Evolutionary conservation across 2,888 invertebrate genomes (phyloP).

Genomic region (Eupithecia pulchellata): DNA sequence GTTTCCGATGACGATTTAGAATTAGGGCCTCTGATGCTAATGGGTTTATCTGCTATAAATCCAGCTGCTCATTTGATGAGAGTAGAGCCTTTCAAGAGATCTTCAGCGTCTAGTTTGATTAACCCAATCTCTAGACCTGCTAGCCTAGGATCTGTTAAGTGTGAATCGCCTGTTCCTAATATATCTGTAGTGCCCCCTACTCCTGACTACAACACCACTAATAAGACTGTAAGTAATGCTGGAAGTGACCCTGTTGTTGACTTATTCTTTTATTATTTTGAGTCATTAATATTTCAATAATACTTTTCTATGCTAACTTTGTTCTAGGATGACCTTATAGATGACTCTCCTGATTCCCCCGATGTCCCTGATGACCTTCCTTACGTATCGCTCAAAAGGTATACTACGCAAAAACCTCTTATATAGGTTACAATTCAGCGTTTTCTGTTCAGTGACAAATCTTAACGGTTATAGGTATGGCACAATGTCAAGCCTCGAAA

Average conservation of each 20-base stretch:
- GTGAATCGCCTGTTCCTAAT: conserved; percentile 86
- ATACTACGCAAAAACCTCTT: background rate
- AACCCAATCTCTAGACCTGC: conserved; percentile 78
- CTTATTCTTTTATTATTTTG: no score
- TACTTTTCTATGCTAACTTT: background rate
- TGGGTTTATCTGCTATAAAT: conserved; percentile 87
- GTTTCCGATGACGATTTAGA: conserved; percentile 86
- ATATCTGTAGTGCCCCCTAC: conserved; percentile 91
- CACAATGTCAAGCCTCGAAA: conserved; percentile 90
- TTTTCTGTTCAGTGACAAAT: conserved; percentile 35
- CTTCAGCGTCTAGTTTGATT: conserved; percentile 57
- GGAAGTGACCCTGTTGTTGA: background rate
- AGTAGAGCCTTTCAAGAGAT: conserved; percentile 84
- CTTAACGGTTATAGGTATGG: conserved; percentile 82
- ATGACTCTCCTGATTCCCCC: conserved; percentile 89
- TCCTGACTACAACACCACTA: conserved; percentile 84
- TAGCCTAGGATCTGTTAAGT: conserved; percentile 72
- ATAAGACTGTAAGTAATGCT: conserved; percentile 75
- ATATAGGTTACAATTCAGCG: background rate
- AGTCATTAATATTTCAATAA: no score
- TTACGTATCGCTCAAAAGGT: conserved; percentile 89
- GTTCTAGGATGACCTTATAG: conserved; percentile 81
- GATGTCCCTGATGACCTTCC: conserved; percentile 89
- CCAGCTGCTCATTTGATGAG: conserved; percentile 86
- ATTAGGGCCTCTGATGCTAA: conserved; percentile 88